These are phyloP conservation scores for Meloidogyne floridensis DNA, from an alignment of 1,140 invertebrate genomes.

Conservation along the genomic window DNA sequence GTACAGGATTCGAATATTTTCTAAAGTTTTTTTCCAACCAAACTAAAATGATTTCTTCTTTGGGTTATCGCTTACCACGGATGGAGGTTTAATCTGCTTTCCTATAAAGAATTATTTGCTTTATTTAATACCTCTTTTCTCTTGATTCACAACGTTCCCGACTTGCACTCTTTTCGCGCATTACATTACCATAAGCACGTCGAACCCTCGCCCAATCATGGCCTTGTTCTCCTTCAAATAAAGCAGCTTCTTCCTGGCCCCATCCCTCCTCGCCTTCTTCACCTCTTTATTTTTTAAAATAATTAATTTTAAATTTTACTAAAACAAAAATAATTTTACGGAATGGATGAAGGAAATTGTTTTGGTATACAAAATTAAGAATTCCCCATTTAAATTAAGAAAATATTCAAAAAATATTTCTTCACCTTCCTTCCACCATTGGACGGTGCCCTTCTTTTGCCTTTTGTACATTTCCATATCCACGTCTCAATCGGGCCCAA, in stretches of 20 bases:
- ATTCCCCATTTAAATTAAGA: background rate
- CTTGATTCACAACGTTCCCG: slow-evolving; percentile 5
- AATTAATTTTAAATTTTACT: too few species aligned
- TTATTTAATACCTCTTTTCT: background rate
- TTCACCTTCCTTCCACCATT: background rate
- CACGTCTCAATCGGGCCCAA: background rate
- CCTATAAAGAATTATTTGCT: background rate
- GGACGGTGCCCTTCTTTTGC: background rate
- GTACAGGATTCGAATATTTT: too few species aligned
- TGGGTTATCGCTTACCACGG: too few species aligned
- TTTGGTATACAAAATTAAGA: background rate
- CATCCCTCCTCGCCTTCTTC: background rate
- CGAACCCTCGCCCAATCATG: slow-evolving; percentile 36
- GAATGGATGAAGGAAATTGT: background rate
- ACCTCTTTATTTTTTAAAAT: background rate
- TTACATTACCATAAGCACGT: slow-evolving; percentile 39
- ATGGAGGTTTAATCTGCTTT: too few species aligned
- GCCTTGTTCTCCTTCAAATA: background rate
- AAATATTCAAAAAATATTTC: background rate
- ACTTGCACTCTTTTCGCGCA: slow-evolving; percentile 42
- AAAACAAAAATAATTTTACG: background rate
- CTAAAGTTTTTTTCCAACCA: too few species aligned
- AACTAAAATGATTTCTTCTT: too few species aligned
- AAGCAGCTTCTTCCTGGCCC: background rate
- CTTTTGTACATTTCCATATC: slow-evolving; percentile 23